Evolutionary conservation across 2,113 vertebrate species (phyloP).

Genomic region (Struthio camelus): DNA sequence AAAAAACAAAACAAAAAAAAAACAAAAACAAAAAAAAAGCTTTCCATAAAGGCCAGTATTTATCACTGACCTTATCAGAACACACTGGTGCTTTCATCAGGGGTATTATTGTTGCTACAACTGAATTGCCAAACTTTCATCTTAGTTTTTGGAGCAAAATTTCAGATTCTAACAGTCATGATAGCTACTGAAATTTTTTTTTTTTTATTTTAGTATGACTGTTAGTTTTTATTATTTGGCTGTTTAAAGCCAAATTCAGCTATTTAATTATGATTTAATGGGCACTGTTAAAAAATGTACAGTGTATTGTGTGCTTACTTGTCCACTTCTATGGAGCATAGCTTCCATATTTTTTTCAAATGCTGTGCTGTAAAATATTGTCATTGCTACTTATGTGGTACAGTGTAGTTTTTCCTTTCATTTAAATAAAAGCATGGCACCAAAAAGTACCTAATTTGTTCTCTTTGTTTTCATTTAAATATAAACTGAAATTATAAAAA

Average conservation of each 20-base stretch:
- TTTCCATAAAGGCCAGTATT: conserved; percentile 64
- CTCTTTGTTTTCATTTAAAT: conserved; percentile 22
- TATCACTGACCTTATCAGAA: conserved; percentile 59
- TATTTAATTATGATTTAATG: conserved; percentile 76
- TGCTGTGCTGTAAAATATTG: conserved; percentile 84
- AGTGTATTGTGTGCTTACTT: conserved; percentile 80
- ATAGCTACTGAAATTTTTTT: conserved; percentile 64
- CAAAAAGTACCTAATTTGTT: conserved; percentile 50
- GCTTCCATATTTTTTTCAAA: conserved; percentile 80
- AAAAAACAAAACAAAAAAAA: background rate
- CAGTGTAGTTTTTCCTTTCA: conserved; percentile 80
- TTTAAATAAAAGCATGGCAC: conserved; percentile 98
- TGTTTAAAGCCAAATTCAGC: conserved; percentile 80
- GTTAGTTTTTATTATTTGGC: conserved; percentile 78
- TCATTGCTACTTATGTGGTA: conserved; percentile 81
- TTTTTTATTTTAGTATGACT: conserved; percentile 70
- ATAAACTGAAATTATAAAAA: background rate
- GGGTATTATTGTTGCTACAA: conserved; percentile 57
- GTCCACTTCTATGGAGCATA: conserved; percentile 74
- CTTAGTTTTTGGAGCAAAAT: conserved; percentile 64
- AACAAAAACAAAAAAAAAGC: background rate
- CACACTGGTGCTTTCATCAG: conserved; percentile 77
- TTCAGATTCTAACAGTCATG: conserved; percentile 62
- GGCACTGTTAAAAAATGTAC: conserved; percentile 77
- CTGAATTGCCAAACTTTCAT: conserved; percentile 76